phyloP scores from a whole-genome alignment of 2,113 vertebrate genomes.

The Catharus bicknelli region DNA sequence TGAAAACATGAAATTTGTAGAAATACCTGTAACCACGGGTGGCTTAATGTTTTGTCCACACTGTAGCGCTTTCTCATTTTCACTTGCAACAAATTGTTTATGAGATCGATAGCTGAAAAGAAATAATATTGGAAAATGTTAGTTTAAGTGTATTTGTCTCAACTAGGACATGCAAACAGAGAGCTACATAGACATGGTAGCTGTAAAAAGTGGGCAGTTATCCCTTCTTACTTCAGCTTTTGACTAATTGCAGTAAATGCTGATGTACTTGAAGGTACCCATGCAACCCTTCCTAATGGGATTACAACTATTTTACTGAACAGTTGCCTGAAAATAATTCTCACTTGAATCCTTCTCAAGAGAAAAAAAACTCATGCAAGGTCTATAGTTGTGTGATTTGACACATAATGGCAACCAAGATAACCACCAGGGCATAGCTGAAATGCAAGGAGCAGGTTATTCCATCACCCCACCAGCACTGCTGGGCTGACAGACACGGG shows the following conservation, averaged over 20 bases:
- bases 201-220: not conserved
- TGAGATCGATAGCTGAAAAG: slow-evolving; percentile 92
- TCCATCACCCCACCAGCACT: not conserved
- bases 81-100: slow-evolving; percentile 97
- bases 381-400: not conserved
- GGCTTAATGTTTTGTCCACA: slow-evolving; percentile 96
- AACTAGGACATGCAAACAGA: not conserved
- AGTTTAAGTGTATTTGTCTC: not conserved
- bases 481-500: fast-evolving
- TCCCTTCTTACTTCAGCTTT: not conserved
- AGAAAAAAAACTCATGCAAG: not conserved
- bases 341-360: not conserved
- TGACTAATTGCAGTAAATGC: not conserved
- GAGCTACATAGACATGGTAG: not conserved
- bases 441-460: not conserved
- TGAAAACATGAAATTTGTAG: not conserved
- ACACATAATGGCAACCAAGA: not conserved
- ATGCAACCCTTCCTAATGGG: not conserved
- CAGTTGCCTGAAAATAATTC: not conserved
- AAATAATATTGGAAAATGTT: slow-evolving; percentile 48
- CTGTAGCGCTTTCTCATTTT: slow-evolving; percentile 99
- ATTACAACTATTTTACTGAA: not conserved
- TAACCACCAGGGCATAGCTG: not conserved
- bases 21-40: slow-evolving; percentile 95
- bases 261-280: not conserved